A percentile compares a stretch with the other conserved stretches of the same genome.
Conservation (phyloP, 2,797 vertebrate species). For the Bryconaethiops microstoma region DNA sequence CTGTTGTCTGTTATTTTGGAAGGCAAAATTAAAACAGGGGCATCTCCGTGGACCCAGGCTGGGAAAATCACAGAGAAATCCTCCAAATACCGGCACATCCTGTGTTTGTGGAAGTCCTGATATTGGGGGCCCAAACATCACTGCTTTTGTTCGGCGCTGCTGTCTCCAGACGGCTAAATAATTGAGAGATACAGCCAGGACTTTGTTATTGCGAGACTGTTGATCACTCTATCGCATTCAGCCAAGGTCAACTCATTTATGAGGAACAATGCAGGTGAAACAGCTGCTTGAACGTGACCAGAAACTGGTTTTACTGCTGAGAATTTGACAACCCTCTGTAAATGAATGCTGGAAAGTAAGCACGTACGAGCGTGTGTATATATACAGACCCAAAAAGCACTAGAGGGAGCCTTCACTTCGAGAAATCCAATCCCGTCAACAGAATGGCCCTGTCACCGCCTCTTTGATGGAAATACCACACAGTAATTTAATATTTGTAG, state of each 20-base stretch:
- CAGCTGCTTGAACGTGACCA: too few relatives aligned
- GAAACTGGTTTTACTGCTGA: not conserved
- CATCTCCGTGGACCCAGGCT: constrained; percentile 36
- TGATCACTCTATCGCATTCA: not conserved
- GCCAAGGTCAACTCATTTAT: not conserved
- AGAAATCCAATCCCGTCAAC: constrained; percentile 55
- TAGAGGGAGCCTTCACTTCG: constrained; percentile 48
- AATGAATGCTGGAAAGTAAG: constrained; percentile 10
- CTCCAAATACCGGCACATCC: constrained; percentile 56
- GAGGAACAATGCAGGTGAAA: not conserved
- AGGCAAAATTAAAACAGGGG: constrained; percentile 57
- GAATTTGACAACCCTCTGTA: constrained; percentile 7
- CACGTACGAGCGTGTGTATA: constrained; percentile 8
- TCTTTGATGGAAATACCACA: constrained; percentile 64
- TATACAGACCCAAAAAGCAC: constrained; percentile 42
- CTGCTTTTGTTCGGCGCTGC: not conserved
- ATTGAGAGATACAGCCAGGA: not conserved
- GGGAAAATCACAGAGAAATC: constrained; percentile 48
- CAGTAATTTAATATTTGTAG: constrained; percentile 65
- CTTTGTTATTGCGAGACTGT: not conserved
- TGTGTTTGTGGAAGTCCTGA: constrained; percentile 52
- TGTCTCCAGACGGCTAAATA: not conserved
- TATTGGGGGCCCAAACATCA: constrained; percentile 35
- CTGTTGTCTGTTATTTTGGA: constrained; percentile 41
- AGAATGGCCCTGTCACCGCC: constrained; percentile 58